Percentiles rank a stretch among this genome's conserved stretches.
Conservation (phyloP, 2,888 invertebrate species). For the Campopleginae sp. region DNA sequence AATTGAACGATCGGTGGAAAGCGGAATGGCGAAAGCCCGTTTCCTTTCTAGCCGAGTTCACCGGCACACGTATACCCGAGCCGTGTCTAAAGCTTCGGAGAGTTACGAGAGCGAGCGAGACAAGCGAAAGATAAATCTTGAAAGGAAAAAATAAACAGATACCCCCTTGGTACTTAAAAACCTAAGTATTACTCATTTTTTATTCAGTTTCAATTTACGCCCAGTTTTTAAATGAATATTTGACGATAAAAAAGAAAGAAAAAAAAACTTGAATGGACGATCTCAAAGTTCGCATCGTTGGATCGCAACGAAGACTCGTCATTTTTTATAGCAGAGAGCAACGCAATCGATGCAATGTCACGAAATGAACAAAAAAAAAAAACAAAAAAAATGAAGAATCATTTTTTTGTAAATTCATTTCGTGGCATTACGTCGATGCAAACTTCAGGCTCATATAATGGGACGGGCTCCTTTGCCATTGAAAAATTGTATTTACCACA, state of each 20-base stretch:
- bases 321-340: too few species aligned
- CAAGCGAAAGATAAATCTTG: neutral
- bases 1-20: constrained; percentile 77
- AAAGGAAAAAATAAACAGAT: neutral
- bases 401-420: too few species aligned
- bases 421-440: too few species aligned
- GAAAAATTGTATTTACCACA: too few species aligned
- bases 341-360: too few species aligned
- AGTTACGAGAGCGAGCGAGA: neutral
- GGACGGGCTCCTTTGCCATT: too few species aligned
- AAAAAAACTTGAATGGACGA: neutral
- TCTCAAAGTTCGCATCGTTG: too few species aligned
- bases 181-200: neutral
- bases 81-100: neutral
- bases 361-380: too few species aligned
- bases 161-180: neutral
- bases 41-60: constrained; percentile 72
- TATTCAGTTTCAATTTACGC: neutral
- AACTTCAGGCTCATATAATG: too few species aligned
- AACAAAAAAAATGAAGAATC: too few species aligned
- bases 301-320: too few species aligned
- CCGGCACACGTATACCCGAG: neutral
- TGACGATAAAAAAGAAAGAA: neutral
- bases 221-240: neutral
- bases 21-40: constrained; percentile 75